A percentile compares a stretch with the other conserved stretches of the same genome.
These are phyloP conservation scores for Oryzias melastigma DNA, from an alignment of 2,113 vertebrate genomes.

Conservation along the genomic window DNA sequence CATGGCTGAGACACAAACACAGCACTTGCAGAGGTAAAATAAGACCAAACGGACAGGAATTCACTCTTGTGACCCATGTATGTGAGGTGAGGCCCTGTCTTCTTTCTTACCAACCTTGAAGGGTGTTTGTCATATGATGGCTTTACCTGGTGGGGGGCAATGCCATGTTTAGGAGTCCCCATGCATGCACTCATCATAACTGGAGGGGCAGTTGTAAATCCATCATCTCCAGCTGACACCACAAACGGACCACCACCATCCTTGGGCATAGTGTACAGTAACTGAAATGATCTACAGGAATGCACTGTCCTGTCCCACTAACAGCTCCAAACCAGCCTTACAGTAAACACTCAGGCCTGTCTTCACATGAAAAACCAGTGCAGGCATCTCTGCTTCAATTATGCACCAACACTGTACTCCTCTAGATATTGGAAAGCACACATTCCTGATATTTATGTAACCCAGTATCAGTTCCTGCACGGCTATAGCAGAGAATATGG, in stretches of 20 bases:
- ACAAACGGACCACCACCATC: slow-evolving; percentile 31
- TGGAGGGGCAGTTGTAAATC: slow-evolving; percentile 44
- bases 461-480: slow-evolving; percentile 21
- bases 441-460: slow-evolving; percentile 11
- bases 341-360: neutral
- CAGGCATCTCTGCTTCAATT: slow-evolving; percentile 1
- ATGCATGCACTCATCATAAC: slow-evolving; percentile 12
- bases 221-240: slow-evolving; percentile 12
- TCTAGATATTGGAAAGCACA: slow-evolving; percentile 8
- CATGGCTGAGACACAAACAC: slow-evolving; percentile 34
- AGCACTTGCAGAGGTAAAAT: slow-evolving; percentile 42
- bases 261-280: slow-evolving; percentile 39
- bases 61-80: slow-evolving; percentile 4
- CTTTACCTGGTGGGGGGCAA: neutral
- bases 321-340: neutral
- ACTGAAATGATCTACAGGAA: slow-evolving; percentile 14
- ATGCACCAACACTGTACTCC: slow-evolving; percentile 8
- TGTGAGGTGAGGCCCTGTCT: neutral
- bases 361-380: slow-evolving; percentile 1
- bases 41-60: slow-evolving; percentile 24
- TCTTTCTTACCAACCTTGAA: neutral
- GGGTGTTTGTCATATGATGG: slow-evolving; percentile 24
- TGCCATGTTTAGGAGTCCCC: slow-evolving; percentile 23
- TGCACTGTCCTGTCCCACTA: neutral
- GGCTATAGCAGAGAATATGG: slow-evolving; percentile 19